These are phyloP conservation scores for Nibea albiflora DNA, from an alignment of 2,113 vertebrate genomes.

Conservation along the genomic window DNA sequence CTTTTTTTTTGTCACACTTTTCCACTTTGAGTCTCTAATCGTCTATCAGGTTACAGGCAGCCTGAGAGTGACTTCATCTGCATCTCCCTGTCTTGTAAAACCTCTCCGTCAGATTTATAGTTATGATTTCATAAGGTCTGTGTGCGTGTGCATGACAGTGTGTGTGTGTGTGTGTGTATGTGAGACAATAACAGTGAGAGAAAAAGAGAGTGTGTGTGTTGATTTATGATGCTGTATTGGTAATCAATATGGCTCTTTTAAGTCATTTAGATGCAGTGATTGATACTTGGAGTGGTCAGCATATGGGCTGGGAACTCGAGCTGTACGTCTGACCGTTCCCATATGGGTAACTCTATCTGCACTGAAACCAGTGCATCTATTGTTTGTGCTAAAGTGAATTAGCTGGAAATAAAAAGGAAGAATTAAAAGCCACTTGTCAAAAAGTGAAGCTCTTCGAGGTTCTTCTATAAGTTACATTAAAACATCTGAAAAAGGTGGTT, in stretches of 20 bases:
- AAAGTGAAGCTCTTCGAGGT: background rate
- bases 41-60: constrained; percentile 45
- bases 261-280: constrained; percentile 77
- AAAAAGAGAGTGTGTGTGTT: constrained; percentile 44
- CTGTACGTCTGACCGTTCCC: constrained; percentile 68
- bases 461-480: background rate
- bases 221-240: constrained; percentile 80
- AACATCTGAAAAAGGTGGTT: background rate
- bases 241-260: constrained; percentile 82
- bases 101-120: constrained; percentile 51
- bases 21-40: constrained; percentile 5
- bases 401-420: constrained; percentile 63
- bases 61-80: constrained; percentile 59
- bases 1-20: background rate
- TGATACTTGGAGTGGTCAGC: constrained; percentile 74
- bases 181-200: constrained; percentile 30
- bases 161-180: constrained; percentile 23
- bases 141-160: constrained; percentile 31
- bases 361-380: constrained; percentile 65
- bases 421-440: constrained; percentile 28
- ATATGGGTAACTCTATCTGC: constrained; percentile 76
- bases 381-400: constrained; percentile 75
- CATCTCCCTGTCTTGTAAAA: constrained; percentile 31
- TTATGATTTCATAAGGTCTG: constrained; percentile 18
- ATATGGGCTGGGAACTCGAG: constrained; percentile 76